phyloP scores from a whole-genome alignment of 23 tunicate genomes.

The Corella eumyota region DNA sequence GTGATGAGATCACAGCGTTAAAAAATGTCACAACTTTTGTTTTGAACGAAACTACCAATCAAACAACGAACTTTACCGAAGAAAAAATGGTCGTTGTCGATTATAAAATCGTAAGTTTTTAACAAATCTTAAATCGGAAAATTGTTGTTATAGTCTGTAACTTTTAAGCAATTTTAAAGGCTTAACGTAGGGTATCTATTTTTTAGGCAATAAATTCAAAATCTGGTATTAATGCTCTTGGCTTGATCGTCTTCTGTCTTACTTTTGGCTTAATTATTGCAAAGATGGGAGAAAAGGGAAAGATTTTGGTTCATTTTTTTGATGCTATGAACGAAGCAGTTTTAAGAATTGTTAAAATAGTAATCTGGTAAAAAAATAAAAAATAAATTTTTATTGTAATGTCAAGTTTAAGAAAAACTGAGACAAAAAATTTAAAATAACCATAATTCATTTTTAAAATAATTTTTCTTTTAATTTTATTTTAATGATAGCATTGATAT shows the following conservation, averaged over 20 bases:
- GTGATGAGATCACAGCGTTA: constrained; percentile 1
- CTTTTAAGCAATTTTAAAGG: too few species aligned
- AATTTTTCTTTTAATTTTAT: too few species aligned
- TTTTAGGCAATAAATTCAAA: constrained; percentile 10
- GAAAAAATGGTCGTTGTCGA: constrained; percentile 10
- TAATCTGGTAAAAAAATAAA: constrained; percentile 24
- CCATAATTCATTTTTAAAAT: too few species aligned
- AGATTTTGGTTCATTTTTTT: constrained; percentile 30
- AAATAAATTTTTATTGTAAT: not conserved
- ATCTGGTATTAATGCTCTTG: constrained; percentile 35
- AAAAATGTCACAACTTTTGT: constrained; percentile 10
- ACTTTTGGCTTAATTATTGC: constrained; percentile 48
- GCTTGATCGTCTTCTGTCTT: constrained; percentile 40
- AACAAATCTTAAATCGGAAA: too few species aligned
- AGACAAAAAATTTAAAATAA: too few species aligned
- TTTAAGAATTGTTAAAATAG: constrained; percentile 31
- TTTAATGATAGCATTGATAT: too few species aligned
- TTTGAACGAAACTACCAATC: not conserved
- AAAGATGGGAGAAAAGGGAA: constrained; percentile 38
- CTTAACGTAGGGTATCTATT: too few species aligned
- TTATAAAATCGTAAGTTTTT: constrained; percentile 20
- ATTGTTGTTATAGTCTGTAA: too few species aligned
- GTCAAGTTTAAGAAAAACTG: not conserved
- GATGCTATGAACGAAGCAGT: constrained; percentile 35
- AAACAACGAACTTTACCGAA: not conserved